Evolutionary conservation across 1,140 invertebrate species (phyloP).

Genomic region (Drosophila rhopaloa): DNA sequence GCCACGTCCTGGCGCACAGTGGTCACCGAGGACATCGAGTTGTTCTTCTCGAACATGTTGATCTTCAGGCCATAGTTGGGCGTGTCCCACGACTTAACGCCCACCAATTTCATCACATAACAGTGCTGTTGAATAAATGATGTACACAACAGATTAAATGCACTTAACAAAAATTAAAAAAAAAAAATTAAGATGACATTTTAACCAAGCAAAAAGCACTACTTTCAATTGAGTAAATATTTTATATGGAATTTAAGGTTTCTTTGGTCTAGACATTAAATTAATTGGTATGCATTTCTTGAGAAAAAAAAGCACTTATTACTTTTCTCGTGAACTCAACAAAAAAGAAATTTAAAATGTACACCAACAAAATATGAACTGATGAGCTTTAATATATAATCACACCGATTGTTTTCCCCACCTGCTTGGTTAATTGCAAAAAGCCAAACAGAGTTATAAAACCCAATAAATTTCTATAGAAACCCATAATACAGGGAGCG

Average conservation of each 20-base stretch:
- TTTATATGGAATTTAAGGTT: too few relatives aligned
- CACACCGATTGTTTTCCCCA: conserved; percentile 3
- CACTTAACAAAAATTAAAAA: neutral
- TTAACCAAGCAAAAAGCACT: too few relatives aligned
- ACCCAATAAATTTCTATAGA: conserved; percentile 28
- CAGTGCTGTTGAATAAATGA: conserved; percentile 43
- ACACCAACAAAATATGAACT: neutral
- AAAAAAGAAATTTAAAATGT: too few relatives aligned
- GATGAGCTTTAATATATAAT: neutral
- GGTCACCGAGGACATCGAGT: conserved; percentile 70
- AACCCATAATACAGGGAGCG: conserved; percentile 26
- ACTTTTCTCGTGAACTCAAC: neutral
- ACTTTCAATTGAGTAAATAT: too few relatives aligned
- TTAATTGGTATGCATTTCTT: too few relatives aligned
- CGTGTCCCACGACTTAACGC: conserved; percentile 48
- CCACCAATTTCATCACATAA: conserved; percentile 63
- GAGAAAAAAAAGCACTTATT: too few relatives aligned
- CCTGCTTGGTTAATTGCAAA: conserved; percentile 49
- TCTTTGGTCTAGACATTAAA: too few relatives aligned
- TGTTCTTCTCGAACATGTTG: conserved; percentile 51
- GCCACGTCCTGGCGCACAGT: conserved; percentile 62
- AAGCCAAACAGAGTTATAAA: conserved; percentile 31
- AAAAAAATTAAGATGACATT: neutral
- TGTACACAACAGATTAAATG: neutral
- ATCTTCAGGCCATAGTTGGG: conserved; percentile 58